Percentiles rank a stretch among this genome's conserved stretches.
Conservation (phyloP, 2,113 vertebrate species). For the Sterrhoptilus dennistouni region DNA sequence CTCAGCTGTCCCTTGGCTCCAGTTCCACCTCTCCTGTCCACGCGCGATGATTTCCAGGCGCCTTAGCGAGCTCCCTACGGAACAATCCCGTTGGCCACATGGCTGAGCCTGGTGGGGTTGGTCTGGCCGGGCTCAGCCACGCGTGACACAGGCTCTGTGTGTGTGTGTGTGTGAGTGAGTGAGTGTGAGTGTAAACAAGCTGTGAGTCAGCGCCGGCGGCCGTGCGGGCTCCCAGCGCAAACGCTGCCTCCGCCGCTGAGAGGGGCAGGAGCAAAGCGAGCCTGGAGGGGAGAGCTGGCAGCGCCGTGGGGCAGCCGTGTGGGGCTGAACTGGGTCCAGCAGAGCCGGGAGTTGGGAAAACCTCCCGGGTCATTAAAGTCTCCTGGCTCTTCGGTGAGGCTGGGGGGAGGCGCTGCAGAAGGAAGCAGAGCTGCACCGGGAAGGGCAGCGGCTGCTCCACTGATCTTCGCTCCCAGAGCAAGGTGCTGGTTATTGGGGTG, state of each 20-base stretch:
- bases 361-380: neutral
- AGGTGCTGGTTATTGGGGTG: neutral
- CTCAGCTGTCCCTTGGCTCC: neutral
- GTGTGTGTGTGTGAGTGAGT: neutral
- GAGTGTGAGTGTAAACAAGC: constrained; percentile 1
- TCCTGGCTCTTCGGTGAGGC: neutral
- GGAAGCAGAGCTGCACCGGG: neutral
- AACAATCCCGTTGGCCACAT: rapidly evolving
- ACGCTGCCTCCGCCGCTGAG: neutral
- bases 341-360: neutral
- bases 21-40: neutral
- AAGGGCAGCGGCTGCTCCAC: rapidly evolving
- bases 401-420: neutral
- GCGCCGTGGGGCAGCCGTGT: neutral
- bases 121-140: neutral
- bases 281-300: constrained; percentile 13
- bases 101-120: neutral
- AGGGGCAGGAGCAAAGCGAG: neutral
- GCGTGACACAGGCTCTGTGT: neutral
- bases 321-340: neutral
- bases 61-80: neutral
- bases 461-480: neutral
- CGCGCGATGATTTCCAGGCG: neutral
- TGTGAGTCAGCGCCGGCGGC: constrained; percentile 8
- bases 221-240: neutral